Evolutionary conservation across 2,888 invertebrate genomes (phyloP).

Genomic region (Beris morrisii): DNA sequence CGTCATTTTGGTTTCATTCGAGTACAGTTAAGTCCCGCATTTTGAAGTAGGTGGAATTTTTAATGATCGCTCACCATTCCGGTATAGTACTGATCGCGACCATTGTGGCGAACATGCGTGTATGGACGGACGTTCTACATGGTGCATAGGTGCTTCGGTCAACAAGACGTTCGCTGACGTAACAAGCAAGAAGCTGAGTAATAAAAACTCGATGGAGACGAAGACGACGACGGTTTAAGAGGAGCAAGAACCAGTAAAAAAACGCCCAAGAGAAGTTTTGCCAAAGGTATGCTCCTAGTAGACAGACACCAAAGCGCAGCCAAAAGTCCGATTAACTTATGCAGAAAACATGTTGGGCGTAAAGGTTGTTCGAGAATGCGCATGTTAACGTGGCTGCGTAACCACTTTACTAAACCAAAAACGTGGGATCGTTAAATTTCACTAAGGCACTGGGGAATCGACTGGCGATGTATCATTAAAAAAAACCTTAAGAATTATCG

Average conservation of each 20-base stretch:
- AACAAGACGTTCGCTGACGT: constrained; percentile 25
- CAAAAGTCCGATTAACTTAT: constrained; percentile 10
- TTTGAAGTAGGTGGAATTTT: constrained; percentile 32
- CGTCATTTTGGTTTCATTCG: constrained; percentile 33
- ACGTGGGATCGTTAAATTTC: constrained; percentile 16
- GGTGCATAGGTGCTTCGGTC: constrained; percentile 14
- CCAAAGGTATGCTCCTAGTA: no score
- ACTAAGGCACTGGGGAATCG: constrained; percentile 28
- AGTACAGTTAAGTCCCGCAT: constrained; percentile 33
- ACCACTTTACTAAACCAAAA: constrained; percentile 11
- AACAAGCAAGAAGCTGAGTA: constrained; percentile 15
- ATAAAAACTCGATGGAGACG: no score
- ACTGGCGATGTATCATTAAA: constrained; percentile 8
- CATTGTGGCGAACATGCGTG: constrained; percentile 16
- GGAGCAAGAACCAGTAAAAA: no score
- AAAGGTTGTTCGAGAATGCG: constrained; percentile 12
- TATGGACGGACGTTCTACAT: constrained; percentile 8
- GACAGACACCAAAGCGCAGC: no score
- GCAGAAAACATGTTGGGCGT: constrained; percentile 16
- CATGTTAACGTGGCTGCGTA: neutral
- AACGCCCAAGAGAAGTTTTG: no score
- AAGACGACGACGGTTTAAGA: no score
- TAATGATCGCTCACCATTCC: constrained; percentile 12
- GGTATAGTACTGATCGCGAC: constrained; percentile 14
- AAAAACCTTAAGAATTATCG: neutral